Evolutionary conservation across 2,797 vertebrate species (phyloP).

Genomic region (Uromys caudimaculatus): DNA sequence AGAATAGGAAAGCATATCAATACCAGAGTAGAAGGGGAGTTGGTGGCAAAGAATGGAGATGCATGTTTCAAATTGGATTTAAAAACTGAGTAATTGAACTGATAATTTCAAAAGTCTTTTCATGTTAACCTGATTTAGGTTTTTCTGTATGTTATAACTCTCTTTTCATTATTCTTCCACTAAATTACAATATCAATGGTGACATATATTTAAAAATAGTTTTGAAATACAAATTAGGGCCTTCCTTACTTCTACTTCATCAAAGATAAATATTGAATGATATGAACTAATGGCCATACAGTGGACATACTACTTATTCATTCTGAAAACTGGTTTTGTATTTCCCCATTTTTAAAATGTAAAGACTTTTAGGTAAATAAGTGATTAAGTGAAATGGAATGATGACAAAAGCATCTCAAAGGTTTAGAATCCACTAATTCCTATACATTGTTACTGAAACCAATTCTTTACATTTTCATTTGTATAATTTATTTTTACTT

Average conservation of each 20-base stretch:
- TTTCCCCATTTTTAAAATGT: conserved; percentile 24
- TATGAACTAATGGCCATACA: not conserved
- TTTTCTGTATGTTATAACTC: not conserved
- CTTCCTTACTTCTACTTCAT: not conserved
- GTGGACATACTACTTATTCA: not conserved
- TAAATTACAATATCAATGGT: not conserved
- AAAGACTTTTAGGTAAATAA: conserved; percentile 33
- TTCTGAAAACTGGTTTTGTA: not conserved
- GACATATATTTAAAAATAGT: not conserved
- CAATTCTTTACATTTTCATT: not conserved
- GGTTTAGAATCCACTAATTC: conserved; percentile 5
- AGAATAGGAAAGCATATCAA: not conserved
- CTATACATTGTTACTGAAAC: not conserved
- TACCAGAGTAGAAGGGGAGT: not conserved
- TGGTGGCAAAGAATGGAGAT: not conserved
- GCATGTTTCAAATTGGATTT: not conserved
- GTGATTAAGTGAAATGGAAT: conserved; percentile 4
- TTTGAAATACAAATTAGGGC: not conserved
- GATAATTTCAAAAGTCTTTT: conserved; percentile 3
- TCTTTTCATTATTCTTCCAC: not conserved
- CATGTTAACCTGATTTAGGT: not conserved
- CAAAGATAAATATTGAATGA: not conserved
- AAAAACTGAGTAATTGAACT: not conserved
- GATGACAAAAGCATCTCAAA: conserved; percentile 25
- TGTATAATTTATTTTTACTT: not conserved